Evolutionary conservation across 2,888 invertebrate genomes (phyloP), one percentile per base, ranked within the genome.

Genomic region (Chymomyza caudatula): DNA sequence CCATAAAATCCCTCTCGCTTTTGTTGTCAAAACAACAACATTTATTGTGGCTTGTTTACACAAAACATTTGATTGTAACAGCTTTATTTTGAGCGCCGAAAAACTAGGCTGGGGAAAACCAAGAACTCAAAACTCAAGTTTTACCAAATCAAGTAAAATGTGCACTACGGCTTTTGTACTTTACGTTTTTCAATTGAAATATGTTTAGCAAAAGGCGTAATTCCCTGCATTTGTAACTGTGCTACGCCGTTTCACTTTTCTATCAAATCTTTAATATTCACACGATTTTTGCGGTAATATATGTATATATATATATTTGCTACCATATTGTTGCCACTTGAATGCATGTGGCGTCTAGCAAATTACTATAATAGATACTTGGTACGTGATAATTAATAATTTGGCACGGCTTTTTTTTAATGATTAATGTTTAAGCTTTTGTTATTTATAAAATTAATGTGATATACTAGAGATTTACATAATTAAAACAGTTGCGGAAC

Each of bases 331-430:
- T 67, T 61, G 51, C 61, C 52, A 67, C 55, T 73, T 62, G 20
- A 64, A 23, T 55, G 64, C 57, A 47, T 51, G 19, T 20, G 63
- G 56, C 66, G 64, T 57, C 25, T 66, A 61, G 70, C 62, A 67
- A 67, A 44, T 62, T 43, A 42, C 43, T 51, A 62, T 61, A 51
- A 52, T 19, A 17, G 43, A 19, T n/a, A 23, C 53, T 8, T 25
- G 49, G 63, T 68, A 78, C 79, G 85, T 75, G 77, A 69, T 80
- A 84, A 80, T 82, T 84, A 84, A 68, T 71, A 58, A 71, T 73
- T 84, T 80, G 66, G 82, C 79, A 69, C 58, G 58, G 57, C 63
- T 69, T 60, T 60, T 37, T 57, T 23, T n/a, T 60, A 51, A 51
- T 63, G 69, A 69, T 71, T 78, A 73, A 76, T 73, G 78, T 54